Evolutionary conservation across 2,113 vertebrate genomes (phyloP).

Genomic region (Tetrao urogallus): DNA sequence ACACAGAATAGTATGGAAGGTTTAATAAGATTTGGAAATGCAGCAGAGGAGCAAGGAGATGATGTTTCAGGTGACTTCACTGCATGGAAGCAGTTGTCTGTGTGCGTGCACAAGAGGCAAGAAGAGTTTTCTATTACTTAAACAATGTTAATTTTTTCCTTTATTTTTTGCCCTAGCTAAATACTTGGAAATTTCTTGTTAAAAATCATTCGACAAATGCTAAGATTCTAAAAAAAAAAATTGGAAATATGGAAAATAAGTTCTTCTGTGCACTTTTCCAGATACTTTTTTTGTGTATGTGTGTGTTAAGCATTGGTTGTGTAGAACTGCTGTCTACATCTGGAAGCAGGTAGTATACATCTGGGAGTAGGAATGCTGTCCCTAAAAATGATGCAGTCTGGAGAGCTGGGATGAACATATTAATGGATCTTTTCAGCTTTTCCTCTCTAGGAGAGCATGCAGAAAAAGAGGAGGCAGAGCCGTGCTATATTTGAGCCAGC

Average conservation of each 20-base stretch:
- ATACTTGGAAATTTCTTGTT: background rate
- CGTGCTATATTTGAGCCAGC: background rate
- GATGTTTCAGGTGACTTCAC: constrained; percentile 4
- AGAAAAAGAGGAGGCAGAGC: background rate
- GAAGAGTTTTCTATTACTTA: constrained; percentile 7
- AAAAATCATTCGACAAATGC: background rate
- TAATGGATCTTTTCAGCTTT: background rate
- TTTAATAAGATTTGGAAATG: constrained; percentile 27
- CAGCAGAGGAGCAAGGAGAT: background rate
- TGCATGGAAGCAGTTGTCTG: constrained; percentile 40
- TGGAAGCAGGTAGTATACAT: background rate
- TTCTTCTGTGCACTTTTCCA: background rate
- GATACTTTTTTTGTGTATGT: background rate
- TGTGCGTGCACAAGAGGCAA: background rate
- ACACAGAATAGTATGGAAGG: background rate
- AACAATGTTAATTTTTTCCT: constrained; percentile 11
- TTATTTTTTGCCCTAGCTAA: background rate
- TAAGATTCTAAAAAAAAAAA: background rate
- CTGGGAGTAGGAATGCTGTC: background rate
- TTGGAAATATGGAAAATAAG: background rate
- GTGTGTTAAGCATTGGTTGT: background rate
- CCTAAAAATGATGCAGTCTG: background rate
- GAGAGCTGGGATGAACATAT: background rate
- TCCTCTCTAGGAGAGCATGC: background rate
- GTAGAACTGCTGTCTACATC: background rate